Conservation (phyloP, 2,113 vertebrate genomes). For the Nothocercus nigrocapillus region DNA sequence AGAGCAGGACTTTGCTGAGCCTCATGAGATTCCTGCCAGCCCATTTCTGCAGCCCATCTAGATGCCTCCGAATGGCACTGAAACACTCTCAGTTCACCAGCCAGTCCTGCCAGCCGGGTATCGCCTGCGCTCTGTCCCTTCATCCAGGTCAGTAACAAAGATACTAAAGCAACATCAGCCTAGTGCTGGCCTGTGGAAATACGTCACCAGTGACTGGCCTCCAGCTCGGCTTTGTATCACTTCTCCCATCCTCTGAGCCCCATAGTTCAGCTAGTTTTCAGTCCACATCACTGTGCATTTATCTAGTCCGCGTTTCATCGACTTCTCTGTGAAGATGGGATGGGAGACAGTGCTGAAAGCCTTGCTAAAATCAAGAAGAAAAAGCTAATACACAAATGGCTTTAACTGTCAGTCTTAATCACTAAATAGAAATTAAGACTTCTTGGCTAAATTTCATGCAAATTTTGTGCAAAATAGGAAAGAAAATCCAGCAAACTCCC, state of each 20-base stretch:
- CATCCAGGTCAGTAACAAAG: not conserved
- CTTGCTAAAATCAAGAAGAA: not conserved
- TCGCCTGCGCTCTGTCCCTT: not conserved
- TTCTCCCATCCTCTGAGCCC: not conserved
- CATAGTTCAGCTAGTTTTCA: not conserved
- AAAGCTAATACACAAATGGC: not conserved
- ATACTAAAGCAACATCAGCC: not conserved
- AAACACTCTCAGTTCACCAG: not conserved
- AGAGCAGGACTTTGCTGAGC: not conserved
- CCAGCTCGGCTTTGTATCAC: not conserved
- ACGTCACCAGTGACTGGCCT: not conserved
- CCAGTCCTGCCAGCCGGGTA: too few relatives aligned
- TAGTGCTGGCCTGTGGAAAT: not conserved
- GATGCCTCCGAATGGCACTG: not conserved
- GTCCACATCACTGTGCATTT: not conserved
- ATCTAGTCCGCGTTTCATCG: not conserved
- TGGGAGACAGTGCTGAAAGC: not conserved
- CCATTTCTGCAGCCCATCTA: not conserved
- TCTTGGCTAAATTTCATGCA: not conserved
- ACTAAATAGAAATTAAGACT: not conserved
- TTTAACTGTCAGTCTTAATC: not conserved
- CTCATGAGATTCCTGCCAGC: not conserved
- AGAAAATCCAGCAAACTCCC: not conserved
- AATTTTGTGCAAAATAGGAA: not conserved
- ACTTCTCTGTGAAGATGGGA: not conserved